Evolutionary conservation across 2,888 invertebrate species (phyloP).

Genomic region (Anorthoa munda): DNA sequence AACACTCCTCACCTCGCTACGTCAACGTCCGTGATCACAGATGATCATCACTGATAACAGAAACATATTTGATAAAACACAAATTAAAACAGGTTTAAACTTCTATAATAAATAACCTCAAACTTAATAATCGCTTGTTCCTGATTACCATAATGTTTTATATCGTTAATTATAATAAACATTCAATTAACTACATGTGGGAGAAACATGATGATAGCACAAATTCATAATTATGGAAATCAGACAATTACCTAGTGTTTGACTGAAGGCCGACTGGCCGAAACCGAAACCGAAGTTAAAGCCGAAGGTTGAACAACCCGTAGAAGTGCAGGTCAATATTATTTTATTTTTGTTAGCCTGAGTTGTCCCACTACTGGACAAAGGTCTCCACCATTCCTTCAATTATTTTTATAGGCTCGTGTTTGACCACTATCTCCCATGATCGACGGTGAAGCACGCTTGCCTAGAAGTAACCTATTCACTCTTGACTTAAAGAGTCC

Average conservation of each 20-base stretch:
- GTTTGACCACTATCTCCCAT: too few relatives aligned
- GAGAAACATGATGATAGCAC: slow-evolving; percentile 5
- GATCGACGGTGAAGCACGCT: too few relatives aligned
- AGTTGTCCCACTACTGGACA: too few relatives aligned
- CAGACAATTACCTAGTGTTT: slow-evolving; percentile 1
- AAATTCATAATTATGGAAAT: slow-evolving; percentile 46
- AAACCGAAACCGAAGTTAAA: too few relatives aligned
- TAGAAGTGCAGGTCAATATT: too few relatives aligned
- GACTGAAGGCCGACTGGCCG: too few relatives aligned
- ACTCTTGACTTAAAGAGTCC: too few relatives aligned
- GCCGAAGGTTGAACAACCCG: too few relatives aligned
- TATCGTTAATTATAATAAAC: slow-evolving; percentile 55
- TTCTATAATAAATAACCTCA: slow-evolving; percentile 35
- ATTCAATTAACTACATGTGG: slow-evolving; percentile 39
- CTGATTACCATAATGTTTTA: slow-evolving; percentile 47
- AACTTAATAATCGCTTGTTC: slow-evolving; percentile 45
- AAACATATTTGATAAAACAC: slow-evolving; percentile 9
- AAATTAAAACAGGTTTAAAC: slow-evolving; percentile 13
- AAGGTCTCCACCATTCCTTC: too few relatives aligned
- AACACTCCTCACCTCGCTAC: not conserved
- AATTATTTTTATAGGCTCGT: too few relatives aligned
- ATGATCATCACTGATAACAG: slow-evolving; percentile 16
- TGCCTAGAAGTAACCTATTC: too few relatives aligned
- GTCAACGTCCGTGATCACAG: not conserved
- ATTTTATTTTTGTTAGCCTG: too few relatives aligned